Base-by-base conservation (phyloP, 2,888 invertebrate genomes). In the Erebia epiphron region DNA sequence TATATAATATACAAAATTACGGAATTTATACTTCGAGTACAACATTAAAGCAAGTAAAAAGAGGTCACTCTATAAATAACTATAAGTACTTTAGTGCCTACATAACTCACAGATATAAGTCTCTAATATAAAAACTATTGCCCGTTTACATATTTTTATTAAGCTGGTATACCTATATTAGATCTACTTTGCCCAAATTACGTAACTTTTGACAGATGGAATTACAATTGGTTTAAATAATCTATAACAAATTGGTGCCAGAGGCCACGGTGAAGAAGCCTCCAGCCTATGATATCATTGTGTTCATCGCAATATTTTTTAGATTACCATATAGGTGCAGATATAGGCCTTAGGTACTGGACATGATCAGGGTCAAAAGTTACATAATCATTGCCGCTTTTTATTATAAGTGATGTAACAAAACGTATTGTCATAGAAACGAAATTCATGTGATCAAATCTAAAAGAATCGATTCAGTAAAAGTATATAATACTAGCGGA, bases 41-140 rank as follows among this genome's bases (percentile, higher is more conserved):
- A 35, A 63, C 4, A 68, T 61, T 52, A 61, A 68, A 61, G 68
- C 54, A 68, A 68, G 68, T 52, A 43, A 56, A 46, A 67, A 67
- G 43, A 67, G 49, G 13, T 49, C 21, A 21, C 14, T 56, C 41
- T 49, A 57, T 49, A 13, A 57, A 35, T 35, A 35, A 7, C 63
- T 63, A 63, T 26, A 46, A 46, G 13, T 63, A 63, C 26, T 10
- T 13, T 63, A 46, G 54, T 64, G 26, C 57, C 57, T 72, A 66
- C 67, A 21, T 46, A 72, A 64, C 80, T 49, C 49, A 21, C 49
- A 61, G 46, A 80, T 85, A 86, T 89, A 86, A 85, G 84, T 80
- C 80, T 89, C 88, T 89, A 89, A 86, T 89, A 88, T 87, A 89
- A 91, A 88, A 91, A 91, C 89, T 91, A 90, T 87, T 79, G 89